These are phyloP conservation scores for Deilephila porcellus DNA, from an alignment of 2,888 invertebrate species.

Conservation along the genomic window DNA sequence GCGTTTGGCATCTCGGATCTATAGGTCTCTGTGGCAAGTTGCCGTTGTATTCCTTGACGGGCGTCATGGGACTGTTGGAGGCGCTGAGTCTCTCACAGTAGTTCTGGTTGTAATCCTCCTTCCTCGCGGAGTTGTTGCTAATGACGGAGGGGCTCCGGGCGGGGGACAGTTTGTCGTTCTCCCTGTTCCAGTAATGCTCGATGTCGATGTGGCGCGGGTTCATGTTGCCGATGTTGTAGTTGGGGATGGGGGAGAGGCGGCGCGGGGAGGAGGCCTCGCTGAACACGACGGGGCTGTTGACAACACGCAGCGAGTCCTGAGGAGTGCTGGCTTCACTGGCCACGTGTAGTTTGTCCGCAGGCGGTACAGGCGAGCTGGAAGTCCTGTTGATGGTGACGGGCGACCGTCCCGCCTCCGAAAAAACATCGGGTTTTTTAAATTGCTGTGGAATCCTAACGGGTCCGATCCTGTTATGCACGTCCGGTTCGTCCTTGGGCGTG, in stretches of 20 bases:
- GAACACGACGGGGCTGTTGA: constrained; percentile 74
- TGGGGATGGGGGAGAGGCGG: constrained; percentile 75
- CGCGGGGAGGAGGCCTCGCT: constrained; percentile 76
- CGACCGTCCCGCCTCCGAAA: constrained; percentile 57
- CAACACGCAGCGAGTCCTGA: constrained; percentile 65
- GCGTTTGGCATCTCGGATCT: constrained; percentile 75
- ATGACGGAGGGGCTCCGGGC: constrained; percentile 63
- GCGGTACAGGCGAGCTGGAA: constrained; percentile 68
- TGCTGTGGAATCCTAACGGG: constrained; percentile 68
- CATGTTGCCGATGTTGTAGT: constrained; percentile 82
- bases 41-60: constrained; percentile 70
- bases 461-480: constrained; percentile 64
- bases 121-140: constrained; percentile 66
- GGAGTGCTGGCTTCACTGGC: constrained; percentile 65
- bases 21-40: constrained; percentile 64
- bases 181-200: constrained; percentile 73
- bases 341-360: constrained; percentile 43
- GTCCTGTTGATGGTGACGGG: constrained; percentile 64
- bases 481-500: constrained; percentile 61
- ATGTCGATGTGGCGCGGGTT: constrained; percentile 80
- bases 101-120: constrained; percentile 77
- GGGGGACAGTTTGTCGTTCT: constrained; percentile 68
- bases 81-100: constrained; percentile 73
- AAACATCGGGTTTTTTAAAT: constrained; percentile 59
- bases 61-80: constrained; percentile 68